These are phyloP conservation scores for Lasioglossum leucozonium DNA, from an alignment of 2,888 invertebrate genomes.

Conservation along the genomic window DNA sequence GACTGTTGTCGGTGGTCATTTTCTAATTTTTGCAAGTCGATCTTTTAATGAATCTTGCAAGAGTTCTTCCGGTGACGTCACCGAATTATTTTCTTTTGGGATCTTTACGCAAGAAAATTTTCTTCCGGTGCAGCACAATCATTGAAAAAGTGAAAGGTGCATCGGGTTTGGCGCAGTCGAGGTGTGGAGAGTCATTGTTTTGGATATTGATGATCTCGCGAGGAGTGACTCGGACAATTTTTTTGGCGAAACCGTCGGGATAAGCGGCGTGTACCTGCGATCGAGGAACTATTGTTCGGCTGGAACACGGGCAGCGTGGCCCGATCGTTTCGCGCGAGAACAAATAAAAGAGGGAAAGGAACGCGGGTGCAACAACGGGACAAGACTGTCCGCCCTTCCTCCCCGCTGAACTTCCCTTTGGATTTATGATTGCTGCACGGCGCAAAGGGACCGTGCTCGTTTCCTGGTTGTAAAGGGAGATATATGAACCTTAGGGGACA, in stretches of 20 bases:
- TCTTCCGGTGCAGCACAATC: too few relatives aligned
- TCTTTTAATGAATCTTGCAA: too few relatives aligned
- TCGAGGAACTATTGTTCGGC: background rate
- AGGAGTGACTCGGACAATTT: background rate
- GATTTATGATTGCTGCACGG: slow-evolving; percentile 71
- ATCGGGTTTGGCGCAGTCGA: background rate
- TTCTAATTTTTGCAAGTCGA: too few relatives aligned
- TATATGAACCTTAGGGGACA: slow-evolving; percentile 73
- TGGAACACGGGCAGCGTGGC: background rate
- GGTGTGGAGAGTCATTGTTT: background rate
- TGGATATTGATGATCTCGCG: background rate
- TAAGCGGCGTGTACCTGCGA: background rate
- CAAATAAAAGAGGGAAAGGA: slow-evolving; percentile 11
- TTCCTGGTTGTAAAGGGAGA: slow-evolving; percentile 75
- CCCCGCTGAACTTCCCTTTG: slow-evolving; percentile 43
- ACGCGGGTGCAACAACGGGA: slow-evolving; percentile 17
- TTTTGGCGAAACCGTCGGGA: background rate
- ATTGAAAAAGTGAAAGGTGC: too few relatives aligned
- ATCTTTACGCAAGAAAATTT: too few relatives aligned
- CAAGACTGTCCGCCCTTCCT: slow-evolving; percentile 29
- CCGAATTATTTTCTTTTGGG: too few relatives aligned
- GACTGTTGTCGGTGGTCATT: too few relatives aligned
- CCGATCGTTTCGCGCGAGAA: background rate
- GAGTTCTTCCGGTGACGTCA: too few relatives aligned
- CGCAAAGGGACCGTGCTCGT: slow-evolving; percentile 67